Evolutionary conservation across 2,113 vertebrate species (phyloP), one percentile per base, ranked within the genome.

Genomic region (Redunca redunca): DNA sequence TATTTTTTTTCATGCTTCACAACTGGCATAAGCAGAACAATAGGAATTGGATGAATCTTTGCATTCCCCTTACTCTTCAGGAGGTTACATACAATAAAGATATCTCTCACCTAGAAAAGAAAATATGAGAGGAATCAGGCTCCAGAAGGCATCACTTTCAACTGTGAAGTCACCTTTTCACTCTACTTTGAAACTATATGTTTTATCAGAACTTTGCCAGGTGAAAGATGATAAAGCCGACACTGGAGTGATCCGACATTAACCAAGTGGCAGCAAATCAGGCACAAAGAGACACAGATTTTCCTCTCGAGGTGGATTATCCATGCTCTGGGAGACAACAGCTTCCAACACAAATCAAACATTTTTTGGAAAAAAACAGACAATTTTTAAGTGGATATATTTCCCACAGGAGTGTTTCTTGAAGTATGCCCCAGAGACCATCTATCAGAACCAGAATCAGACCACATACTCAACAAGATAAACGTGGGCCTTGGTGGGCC

Each of bases 1-100:
- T 78, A 93, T 94, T 97, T 97, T 97, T 97, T 95, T 94, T 91
- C 98, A 98, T 98, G 98, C 98, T 98, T 98, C 95, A 94, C 14
- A 26, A 98, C 97, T 96, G 88, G 94, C 28, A 86, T 95, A 98
- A 83, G 90, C 88, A 98, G 97, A 95, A 28, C 80, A 98, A 90
- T 40, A 96, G 60, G 93, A 98, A 98, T 96, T 94, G 95, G 94
- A 97, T 96, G 96, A 97, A 97, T 94, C 97, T 98, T 97, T 93
- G 96, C 93, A 93, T 96, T 98, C 95, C 91, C 86, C 74, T 57
- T 92, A 95, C n/a, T 90, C 30, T 92, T 92, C 48, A 94, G 95
- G n/a, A 97, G 95, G 25, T 60, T 89, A 96, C 64, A 97, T 21
- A 94, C 19, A 53, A 97, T 60, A 97, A 93, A 97, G 52, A 98